phyloP scores from a whole-genome alignment of 2,888 invertebrate species.

The Andrena marginata region DNA sequence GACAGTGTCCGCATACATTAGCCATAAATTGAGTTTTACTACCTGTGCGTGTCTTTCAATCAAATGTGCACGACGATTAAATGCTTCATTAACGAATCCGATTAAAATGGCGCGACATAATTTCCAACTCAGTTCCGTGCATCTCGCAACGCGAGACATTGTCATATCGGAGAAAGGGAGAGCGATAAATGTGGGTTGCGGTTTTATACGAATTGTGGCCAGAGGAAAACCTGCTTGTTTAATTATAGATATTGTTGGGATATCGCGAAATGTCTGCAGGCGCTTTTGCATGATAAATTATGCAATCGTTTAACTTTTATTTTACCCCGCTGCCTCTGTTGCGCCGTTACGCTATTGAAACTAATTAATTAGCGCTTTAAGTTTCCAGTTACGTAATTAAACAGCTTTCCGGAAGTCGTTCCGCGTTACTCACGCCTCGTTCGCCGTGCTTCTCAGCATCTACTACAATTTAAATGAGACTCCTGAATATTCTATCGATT shows the following conservation, averaged over 20 bases:
- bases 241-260: conserved; percentile 6
- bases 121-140: neutral
- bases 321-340: neutral
- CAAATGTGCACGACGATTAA: neutral
- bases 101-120: neutral
- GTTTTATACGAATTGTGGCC: neutral
- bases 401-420: conserved; percentile 10
- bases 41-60: neutral
- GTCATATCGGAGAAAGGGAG: conserved; percentile 4
- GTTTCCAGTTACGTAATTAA: conserved; percentile 9
- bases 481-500: neutral
- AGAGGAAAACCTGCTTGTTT: neutral
- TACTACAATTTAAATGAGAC: neutral
- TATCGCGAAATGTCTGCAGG: neutral
- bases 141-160: neutral
- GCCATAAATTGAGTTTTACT: neutral
- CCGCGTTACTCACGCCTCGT: neutral
- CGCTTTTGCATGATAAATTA: neutral
- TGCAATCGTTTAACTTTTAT: conserved; percentile 3
- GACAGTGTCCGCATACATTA: neutral
- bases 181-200: neutral
- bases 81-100: too few relatives aligned
- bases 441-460: neutral
- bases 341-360: conserved; percentile 7
- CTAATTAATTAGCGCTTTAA: conserved; percentile 21